Evolutionary conservation across 2,797 vertebrate species (phyloP).

Genomic region (Perdix hodgsoniae): DNA sequence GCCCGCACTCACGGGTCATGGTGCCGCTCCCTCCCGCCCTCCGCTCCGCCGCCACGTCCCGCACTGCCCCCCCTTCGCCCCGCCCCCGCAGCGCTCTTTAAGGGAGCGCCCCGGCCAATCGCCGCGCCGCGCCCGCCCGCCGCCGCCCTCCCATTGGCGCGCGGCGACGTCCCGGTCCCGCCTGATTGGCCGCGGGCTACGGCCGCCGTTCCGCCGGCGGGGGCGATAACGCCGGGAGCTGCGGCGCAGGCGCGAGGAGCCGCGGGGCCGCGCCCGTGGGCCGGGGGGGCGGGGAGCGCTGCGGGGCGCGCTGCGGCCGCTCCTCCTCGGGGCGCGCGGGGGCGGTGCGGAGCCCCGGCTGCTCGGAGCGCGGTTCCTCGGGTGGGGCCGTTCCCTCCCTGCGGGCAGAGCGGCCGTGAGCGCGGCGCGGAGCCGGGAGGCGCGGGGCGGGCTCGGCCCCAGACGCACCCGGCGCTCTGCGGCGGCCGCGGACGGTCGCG

Average conservation of each 20-base stretch:
- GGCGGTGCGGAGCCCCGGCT: not conserved
- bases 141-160: not conserved
- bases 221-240: not conserved
- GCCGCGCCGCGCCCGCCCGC: not conserved
- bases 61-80: not conserved
- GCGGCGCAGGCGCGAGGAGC: slow-evolving; percentile 13
- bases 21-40: slow-evolving; percentile 12
- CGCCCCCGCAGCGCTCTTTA: not conserved
- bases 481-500: not conserved
- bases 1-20: slow-evolving; percentile 49
- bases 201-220: not conserved
- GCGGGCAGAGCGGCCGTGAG: not conserved
- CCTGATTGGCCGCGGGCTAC: slow-evolving; percentile 49
- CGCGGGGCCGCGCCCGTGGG: not conserved
- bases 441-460: not conserved
- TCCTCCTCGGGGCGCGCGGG: rapidly evolving
- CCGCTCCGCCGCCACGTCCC: slow-evolving; percentile 34
- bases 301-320: rapidly evolving
- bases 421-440: not conserved
- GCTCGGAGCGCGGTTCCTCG: not conserved
- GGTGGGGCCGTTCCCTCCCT: not conserved
- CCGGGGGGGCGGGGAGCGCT: rapidly evolving
- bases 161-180: rapidly evolving
- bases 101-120: not conserved
- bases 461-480: not conserved